Evolutionary conservation across 92 coral and sea anemone species (phyloP).

Genomic region (Porites rus): DNA sequence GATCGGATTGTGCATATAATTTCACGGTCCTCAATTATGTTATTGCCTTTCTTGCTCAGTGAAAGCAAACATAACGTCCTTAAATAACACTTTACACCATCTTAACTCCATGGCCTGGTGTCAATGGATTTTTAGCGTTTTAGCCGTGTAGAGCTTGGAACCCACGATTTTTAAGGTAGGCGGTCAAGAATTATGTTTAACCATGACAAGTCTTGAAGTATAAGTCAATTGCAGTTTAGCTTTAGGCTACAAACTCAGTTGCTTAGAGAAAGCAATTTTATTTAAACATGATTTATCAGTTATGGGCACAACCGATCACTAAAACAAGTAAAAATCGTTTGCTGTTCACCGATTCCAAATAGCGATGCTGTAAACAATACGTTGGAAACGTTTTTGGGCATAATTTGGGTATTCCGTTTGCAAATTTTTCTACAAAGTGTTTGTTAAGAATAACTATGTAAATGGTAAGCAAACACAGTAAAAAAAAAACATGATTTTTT

Average conservation of each 20-base stretch:
- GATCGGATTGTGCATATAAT: slow-evolving; percentile 9
- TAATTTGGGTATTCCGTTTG: too few species aligned
- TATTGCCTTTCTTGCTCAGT: not conserved
- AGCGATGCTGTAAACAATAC: too few species aligned
- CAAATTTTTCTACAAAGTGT: too few species aligned
- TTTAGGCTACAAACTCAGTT: not conserved
- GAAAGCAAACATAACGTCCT: not conserved
- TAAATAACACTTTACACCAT: not conserved
- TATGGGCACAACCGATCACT: too few species aligned
- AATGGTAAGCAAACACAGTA: too few species aligned
- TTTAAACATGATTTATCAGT: too few species aligned
- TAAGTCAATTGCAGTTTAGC: not conserved
- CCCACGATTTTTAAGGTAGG: not conserved
- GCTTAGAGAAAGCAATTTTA: not conserved
- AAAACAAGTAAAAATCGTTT: too few species aligned
- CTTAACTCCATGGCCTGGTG: not conserved
- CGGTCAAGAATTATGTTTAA: not conserved
- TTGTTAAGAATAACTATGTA: too few species aligned
- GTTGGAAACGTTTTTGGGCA: too few species aligned
- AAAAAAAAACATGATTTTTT: too few species aligned
- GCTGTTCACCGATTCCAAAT: too few species aligned
- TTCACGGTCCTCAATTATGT: slow-evolving; percentile 30
- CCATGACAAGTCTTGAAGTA: not conserved
- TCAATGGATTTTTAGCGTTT: not conserved
- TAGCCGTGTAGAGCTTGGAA: not conserved